Base-by-base conservation (phyloP, 2,888 invertebrate species). In the Brachynemurus nebulosus region DNA sequence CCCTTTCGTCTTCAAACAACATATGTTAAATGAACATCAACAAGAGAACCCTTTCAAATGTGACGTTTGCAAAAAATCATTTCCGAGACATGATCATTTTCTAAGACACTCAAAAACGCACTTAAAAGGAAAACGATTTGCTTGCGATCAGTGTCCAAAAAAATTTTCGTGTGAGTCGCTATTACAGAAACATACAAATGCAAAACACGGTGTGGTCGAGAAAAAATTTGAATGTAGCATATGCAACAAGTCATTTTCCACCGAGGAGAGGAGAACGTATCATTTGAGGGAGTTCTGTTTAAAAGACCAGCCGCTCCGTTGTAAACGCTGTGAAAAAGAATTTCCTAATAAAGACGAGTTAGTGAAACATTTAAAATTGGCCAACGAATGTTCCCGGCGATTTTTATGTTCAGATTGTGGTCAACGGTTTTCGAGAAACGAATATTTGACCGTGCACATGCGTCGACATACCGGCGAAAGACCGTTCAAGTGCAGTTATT, bases 391-490 rank as follows among this genome's bases (percentile, higher is more conserved):
- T 53, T 63, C 63, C 42, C 69, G 71, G 43, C 72, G 72, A 43
- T 74, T 69, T 53, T 59, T 74, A 17, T 74, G 74, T 52, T 73
- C 72, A 3, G 72, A 73, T 48, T 74, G 74, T 51, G 74, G 74
- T 1, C 69, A 72, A 49, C 53, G 72, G 44, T 74, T 74, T 54
- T 69, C 71, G 17, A 60, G 73, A 17, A 72, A 73, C 47, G 73
- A 73, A 56, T 74, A 74, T 59, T 57, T 74, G 41, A 66, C 71
- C 9, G 67, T 68, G 14, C 74, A 74, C 50, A 74, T 74, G 73
- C 58, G 74, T 12, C 58, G 74, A 30, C 74, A 74, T 56, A 65
- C 70, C 23, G 74, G 74, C 3, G 72, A 74, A 51, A 74, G 74
- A 51, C 74, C 73, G 0, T 74, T 71, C 54, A 73, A 72, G 54